phyloP scores from a whole-genome alignment of 2,113 vertebrate species.

The Sula dactylatra region DNA sequence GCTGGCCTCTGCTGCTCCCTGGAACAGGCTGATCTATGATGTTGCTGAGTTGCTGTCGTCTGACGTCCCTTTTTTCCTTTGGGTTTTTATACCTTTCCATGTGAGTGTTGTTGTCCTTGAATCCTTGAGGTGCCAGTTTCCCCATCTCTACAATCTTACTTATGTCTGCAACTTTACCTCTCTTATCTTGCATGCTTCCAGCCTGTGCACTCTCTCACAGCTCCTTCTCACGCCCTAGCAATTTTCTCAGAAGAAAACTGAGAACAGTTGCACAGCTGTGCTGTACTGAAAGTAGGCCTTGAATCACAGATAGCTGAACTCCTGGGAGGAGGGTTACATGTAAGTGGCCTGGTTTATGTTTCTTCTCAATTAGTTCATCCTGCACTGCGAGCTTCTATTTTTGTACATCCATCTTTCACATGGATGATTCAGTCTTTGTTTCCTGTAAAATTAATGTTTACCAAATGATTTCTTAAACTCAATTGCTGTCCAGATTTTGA shows the following conservation, averaged over 20 bases:
- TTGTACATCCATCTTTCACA: neutral
- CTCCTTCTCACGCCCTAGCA: constrained; percentile 2
- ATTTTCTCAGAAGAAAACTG: constrained; percentile 19
- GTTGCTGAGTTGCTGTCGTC: neutral
- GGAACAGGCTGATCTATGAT: neutral
- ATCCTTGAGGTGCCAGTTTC: neutral
- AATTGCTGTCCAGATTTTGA: neutral
- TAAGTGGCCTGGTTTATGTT: constrained; percentile 38
- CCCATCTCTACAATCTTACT: neutral
- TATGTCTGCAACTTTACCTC: neutral
- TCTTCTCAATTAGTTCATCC: constrained; percentile 28
- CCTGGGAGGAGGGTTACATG: neutral
- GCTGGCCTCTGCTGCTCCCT: neutral
- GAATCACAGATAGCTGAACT: constrained; percentile 30
- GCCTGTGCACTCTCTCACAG: neutral
- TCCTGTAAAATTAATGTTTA: neutral
- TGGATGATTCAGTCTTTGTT: neutral
- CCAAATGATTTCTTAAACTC: neutral
- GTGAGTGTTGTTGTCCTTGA: neutral
- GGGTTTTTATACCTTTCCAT: neutral
- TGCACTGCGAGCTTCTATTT: neutral
- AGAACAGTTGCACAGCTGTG: neutral
- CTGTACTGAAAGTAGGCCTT: constrained; percentile 5
- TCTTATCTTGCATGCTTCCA: neutral
- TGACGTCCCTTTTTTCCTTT: neutral